phyloP scores from a whole-genome alignment of 2,797 vertebrate genomes.

The Propithecus perrieri region DNA sequence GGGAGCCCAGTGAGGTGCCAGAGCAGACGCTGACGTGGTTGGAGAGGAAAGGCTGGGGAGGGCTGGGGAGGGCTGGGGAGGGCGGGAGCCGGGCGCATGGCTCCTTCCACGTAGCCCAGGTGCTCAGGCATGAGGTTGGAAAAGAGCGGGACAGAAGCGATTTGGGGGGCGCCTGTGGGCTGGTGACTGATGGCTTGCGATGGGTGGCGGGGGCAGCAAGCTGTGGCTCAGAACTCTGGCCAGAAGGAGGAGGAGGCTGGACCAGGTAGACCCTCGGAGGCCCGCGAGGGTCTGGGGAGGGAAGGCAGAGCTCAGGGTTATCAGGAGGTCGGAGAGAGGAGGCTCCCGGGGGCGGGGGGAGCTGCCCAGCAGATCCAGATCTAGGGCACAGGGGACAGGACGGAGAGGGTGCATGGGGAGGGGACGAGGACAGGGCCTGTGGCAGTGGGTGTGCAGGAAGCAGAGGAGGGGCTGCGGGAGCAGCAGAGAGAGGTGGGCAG shows the following conservation, averaged over 20 bases:
- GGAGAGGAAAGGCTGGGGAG: not conserved
- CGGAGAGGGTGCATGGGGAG: too few relatives aligned
- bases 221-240: not conserved
- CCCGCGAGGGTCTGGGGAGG: not conserved
- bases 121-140: not conserved
- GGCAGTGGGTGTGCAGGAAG: not conserved
- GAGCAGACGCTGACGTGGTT: not conserved
- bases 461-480: not conserved
- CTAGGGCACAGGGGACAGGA: not conserved
- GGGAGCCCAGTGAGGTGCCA: not conserved
- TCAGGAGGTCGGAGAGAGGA: not conserved
- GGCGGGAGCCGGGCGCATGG: fast-evolving
- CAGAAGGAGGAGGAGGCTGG: not conserved
- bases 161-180: not conserved
- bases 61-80: too few relatives aligned
- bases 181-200: not conserved
- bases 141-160: fast-evolving
- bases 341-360: not conserved
- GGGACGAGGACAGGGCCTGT: not conserved
- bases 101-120: fast-evolving
- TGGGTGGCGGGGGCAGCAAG: not conserved
- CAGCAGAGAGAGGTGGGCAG: not conserved
- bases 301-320: not conserved
- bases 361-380: too few relatives aligned
- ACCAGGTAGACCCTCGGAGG: not conserved